Percentiles rank a stretch among this genome's conserved stretches.
Conservation (phyloP, 2,113 vertebrate genomes). For the Microcebus lehilahytsara region DNA sequence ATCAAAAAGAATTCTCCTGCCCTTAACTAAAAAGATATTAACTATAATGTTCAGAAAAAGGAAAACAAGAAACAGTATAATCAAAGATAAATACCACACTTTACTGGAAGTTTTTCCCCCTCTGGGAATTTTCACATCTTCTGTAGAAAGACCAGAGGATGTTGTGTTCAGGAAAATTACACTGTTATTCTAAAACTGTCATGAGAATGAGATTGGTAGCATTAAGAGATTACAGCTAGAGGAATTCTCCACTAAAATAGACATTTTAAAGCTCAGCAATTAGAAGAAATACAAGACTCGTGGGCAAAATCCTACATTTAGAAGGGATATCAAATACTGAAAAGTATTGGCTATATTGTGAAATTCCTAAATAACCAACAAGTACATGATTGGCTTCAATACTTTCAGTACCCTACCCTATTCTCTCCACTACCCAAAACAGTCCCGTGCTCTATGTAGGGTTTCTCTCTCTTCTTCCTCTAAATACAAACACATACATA, state of each 20-base stretch:
- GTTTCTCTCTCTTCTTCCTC: background rate
- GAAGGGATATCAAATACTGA: constrained; percentile 37
- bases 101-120: background rate
- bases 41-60: constrained; percentile 29
- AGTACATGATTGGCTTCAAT: background rate
- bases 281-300: constrained; percentile 42
- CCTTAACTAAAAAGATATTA: constrained; percentile 26
- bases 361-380: constrained; percentile 31
- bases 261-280: constrained; percentile 49
- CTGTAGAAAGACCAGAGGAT: constrained; percentile 42
- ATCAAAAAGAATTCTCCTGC: constrained; percentile 16
- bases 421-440: background rate
- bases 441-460: background rate
- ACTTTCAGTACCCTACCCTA: background rate
- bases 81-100: constrained; percentile 35
- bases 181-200: constrained; percentile 55
- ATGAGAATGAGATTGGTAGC: constrained; percentile 49
- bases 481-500: background rate
- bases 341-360: background rate
- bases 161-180: background rate
- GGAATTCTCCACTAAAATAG: constrained; percentile 65
- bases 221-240: constrained; percentile 55
- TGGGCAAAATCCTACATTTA: constrained; percentile 39
- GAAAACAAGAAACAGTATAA: constrained; percentile 19
- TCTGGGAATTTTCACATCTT: constrained; percentile 49